phyloP scores from a whole-genome alignment of 2,113 vertebrate species.

The Oxygymnocypris stewartii region DNA sequence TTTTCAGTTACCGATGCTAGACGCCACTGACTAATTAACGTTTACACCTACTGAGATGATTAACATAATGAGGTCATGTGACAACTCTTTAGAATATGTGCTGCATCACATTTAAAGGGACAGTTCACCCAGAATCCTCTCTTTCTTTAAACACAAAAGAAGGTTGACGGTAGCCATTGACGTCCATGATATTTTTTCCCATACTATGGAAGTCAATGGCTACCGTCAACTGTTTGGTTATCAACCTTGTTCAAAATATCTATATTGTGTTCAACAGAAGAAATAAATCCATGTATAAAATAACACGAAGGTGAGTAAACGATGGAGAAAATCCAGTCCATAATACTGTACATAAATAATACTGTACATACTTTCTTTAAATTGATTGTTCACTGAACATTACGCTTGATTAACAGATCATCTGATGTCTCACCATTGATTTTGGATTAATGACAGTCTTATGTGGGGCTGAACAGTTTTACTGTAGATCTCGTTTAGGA shows the following conservation, averaged over 20 bases:
- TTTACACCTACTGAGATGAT: too few relatives aligned
- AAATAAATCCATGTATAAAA: too few relatives aligned
- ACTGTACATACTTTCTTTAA: too few relatives aligned
- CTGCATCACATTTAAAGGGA: too few relatives aligned
- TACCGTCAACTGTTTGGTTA: background rate
- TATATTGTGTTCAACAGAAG: background rate
- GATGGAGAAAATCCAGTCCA: too few relatives aligned
- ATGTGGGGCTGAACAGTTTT: background rate
- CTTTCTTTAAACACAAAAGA: background rate
- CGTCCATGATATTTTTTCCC: background rate
- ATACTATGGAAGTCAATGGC: background rate
- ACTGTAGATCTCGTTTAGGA: too few relatives aligned
- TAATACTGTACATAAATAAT: too few relatives aligned
- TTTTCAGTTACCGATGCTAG: background rate
- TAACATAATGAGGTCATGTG: too few relatives aligned
- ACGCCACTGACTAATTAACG: too few relatives aligned
- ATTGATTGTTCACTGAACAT: background rate
- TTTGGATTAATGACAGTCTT: background rate
- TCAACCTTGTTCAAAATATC: background rate
- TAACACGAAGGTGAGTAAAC: too few relatives aligned
- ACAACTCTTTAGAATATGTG: too few relatives aligned
- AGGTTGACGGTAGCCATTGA: background rate
- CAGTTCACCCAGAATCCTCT: too few relatives aligned
- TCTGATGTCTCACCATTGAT: background rate
- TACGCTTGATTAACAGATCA: background rate